Evolutionary conservation across 2,888 invertebrate species (phyloP).

Genomic region (Aethes cnicana): DNA sequence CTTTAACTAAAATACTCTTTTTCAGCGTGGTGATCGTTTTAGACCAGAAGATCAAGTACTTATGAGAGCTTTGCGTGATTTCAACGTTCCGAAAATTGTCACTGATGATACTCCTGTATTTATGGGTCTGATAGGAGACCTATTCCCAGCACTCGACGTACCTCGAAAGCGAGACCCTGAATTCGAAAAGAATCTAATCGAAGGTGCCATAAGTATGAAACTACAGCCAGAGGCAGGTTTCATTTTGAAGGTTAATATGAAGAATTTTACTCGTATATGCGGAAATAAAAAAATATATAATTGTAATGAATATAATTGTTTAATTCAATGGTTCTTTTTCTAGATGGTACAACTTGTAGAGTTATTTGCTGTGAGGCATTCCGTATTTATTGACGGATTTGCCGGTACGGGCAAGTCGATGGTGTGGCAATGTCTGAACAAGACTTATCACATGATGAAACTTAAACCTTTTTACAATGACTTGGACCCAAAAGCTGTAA

Average conservation of each 20-base stretch:
- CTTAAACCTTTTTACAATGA: slow-evolving; percentile 92
- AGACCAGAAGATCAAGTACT: slow-evolving; percentile 95
- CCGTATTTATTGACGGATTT: slow-evolving; percentile 93
- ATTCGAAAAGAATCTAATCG: slow-evolving; percentile 90
- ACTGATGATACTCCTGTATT: slow-evolving; percentile 95
- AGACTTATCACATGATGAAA: slow-evolving; percentile 91
- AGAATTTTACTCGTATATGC: too few species aligned
- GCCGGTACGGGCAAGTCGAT: slow-evolving; percentile 96
- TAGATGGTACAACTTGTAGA: slow-evolving; percentile 97
- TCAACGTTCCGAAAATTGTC: slow-evolving; percentile 96
- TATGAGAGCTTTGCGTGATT: slow-evolving; percentile 96
- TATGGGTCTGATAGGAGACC: slow-evolving; percentile 96
- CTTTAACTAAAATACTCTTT: background rate
- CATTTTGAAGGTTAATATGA: slow-evolving; percentile 89
- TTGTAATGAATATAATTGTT: background rate
- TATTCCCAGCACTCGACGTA: slow-evolving; percentile 96
- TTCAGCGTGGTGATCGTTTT: slow-evolving; percentile 86
- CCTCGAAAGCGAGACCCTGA: slow-evolving; percentile 93
- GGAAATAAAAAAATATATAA: too few species aligned
- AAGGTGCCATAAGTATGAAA: slow-evolving; percentile 90
- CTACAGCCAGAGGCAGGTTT: slow-evolving; percentile 96
- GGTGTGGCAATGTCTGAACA: slow-evolving; percentile 95
- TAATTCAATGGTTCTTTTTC: slow-evolving; percentile 28
- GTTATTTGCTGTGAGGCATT: slow-evolving; percentile 95
- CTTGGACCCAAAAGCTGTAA: slow-evolving; percentile 96